Conservation (phyloP, 2,888 invertebrate genomes). For the Taphrorychus bicolor region DNA sequence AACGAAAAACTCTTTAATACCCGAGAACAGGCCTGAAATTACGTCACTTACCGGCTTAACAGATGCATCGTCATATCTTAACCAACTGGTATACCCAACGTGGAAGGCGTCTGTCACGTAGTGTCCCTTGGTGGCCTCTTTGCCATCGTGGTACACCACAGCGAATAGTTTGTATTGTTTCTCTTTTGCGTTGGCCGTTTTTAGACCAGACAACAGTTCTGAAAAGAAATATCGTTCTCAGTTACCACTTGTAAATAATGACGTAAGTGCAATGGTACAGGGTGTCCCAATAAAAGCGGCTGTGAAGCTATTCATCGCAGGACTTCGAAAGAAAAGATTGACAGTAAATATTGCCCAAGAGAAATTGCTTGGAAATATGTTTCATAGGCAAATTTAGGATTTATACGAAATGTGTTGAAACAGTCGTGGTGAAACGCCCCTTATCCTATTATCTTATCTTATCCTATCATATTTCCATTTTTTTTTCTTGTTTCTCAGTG, state of each 20-base stretch:
- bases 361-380: no score
- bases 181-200: constrained; percentile 78
- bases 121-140: constrained; percentile 94
- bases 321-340: not conserved
- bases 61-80: constrained; percentile 90
- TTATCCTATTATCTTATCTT: no score
- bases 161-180: constrained; percentile 92
- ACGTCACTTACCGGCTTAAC: constrained; percentile 68
- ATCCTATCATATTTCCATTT: no score
- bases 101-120: constrained; percentile 95
- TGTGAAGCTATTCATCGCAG: no score
- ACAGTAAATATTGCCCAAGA: no score
- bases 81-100: constrained; percentile 88
- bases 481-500: no score
- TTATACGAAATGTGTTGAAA: no score
- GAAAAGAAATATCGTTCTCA: no score
- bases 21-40: no score
- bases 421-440: no score
- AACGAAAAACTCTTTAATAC: constrained; percentile 14
- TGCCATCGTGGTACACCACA: constrained; percentile 96
- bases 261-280: constrained; percentile 22
- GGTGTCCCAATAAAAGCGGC: not conserved
- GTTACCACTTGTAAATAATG: constrained; percentile 23
- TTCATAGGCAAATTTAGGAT: no score
- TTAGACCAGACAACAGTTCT: constrained; percentile 87